Evolutionary conservation across 2,113 vertebrate species (phyloP), one percentile per base, ranked within the genome.

Genomic region (Coturnix japonica): DNA sequence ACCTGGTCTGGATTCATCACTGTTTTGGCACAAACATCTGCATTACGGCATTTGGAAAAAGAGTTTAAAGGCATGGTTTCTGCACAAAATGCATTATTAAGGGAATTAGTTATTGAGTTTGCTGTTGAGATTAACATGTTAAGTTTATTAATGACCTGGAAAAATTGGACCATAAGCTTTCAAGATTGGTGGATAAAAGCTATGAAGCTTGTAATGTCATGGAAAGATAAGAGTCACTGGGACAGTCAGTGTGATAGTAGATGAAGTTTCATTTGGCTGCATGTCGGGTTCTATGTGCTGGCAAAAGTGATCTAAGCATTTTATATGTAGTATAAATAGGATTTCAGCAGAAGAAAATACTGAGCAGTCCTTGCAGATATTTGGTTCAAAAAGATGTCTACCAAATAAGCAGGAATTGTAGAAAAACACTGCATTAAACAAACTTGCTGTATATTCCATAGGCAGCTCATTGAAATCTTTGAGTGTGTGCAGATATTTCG

Each of bases 101-200:
- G 41, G 59, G 75, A 69, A 72, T 44, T 2, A 41, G 21, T 64
- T 74, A 21, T 60, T 71, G 61, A 31, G n/a, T 57, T 69, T 91
- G 44, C 70, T 78, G 12, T 65, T 84, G 88, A 82, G 78, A n/a
- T 25, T 78, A 61, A 57, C 30, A 31, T 61, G 9, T 69, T 64
- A 75, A 84, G 71, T 84, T 81, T 86, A 51, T 84, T 81, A 94
- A 90, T 73, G 73, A 72, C 31, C 41, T 72, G 77, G 63, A 88
- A 81, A 88, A 91, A 93, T 57, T 16, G 85, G 57, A 88, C 63
- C 22, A n/a, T 91, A 81, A 78, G 69, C 90, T 91, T 90, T 91
- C 66, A 81, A 69, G 81, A 88, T 86, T 53, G 94, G 74, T 81
- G 74, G 90, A 66, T 84, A 88, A 90, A 93, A 90, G 56, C 73